Evolutionary conservation across 2,888 invertebrate species (phyloP), one percentile per base, ranked within the genome.

Genomic region (Phengaris arion): DNA sequence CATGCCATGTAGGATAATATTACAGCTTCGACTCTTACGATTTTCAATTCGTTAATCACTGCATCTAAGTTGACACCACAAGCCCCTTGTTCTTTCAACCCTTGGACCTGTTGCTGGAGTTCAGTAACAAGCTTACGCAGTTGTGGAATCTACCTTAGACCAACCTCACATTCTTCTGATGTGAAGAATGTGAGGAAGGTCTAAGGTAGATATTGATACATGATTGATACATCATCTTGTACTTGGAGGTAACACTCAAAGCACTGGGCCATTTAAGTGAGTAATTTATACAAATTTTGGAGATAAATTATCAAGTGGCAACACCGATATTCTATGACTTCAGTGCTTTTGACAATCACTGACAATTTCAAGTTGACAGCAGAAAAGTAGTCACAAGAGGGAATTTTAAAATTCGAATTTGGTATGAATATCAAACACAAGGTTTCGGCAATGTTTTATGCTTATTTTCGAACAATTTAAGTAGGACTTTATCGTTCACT

Each of bases 121-220:
- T 57, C 57, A 57, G 57, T 57, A 6, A 57, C 13, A n/a, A 6
- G 57, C 13, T 57, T 46, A 5, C 57, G 1, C 57, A 57, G 55
- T 12, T 68, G 68, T 6, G 76, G 76, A n/a, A 76, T 46, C 69
- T 76, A 74, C 46, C 68, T 76, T 55, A 76, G n/a, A 35, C 76
- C 76, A 46, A 74, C 74, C 68, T 76, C 74, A 74, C 68, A 76
- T 15, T 73, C 76, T 74, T 74, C 75, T 57, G 75, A 70, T 22
- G 75, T n/a, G n/a, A n/a, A n/a, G n/a, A n/a, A n/a, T n/a, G n/a
- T n/a, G n/a, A n/a, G n/a, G n/a, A n/a, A n/a, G n/a, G n/a, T n/a
- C n/a, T n/a, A n/a, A n/a, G n/a, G n/a, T n/a, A n/a, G n/a, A n/a
- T n/a, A n/a, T n/a, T n/a, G n/a, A n/a, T n/a, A n/a, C n/a, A n/a